Conservation (phyloP, 1,140 invertebrate genomes). For the Lerema accius region DNA sequence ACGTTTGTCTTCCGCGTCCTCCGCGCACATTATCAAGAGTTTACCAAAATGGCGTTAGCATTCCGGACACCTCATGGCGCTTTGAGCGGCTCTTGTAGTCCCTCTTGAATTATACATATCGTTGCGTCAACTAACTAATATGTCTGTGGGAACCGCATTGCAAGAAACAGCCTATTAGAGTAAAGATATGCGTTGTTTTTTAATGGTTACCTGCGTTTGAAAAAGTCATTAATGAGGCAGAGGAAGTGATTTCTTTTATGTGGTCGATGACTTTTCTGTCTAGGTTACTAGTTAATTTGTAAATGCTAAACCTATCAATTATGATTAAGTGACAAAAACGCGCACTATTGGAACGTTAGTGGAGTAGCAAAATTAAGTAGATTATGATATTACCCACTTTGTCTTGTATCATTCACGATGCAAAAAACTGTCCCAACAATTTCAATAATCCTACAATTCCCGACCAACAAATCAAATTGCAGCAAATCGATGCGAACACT, state of each 20-base stretch:
- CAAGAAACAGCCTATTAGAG: slow-evolving; percentile 19
- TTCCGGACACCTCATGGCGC: slow-evolving; percentile 48
- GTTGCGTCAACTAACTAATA: slow-evolving; percentile 43
- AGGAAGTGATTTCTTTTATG: background rate
- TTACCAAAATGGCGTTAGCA: slow-evolving; percentile 57
- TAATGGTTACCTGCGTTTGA: background rate
- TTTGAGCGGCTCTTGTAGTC: slow-evolving; percentile 46
- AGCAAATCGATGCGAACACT: background rate
- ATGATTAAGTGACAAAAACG: too few relatives aligned
- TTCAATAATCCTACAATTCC: too few relatives aligned
- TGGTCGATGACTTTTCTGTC: background rate
- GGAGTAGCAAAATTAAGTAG: too few relatives aligned
- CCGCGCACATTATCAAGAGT: slow-evolving; percentile 44
- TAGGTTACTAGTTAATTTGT: background rate
- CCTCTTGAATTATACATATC: slow-evolving; percentile 62
- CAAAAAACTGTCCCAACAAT: too few relatives aligned
- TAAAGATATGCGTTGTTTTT: background rate
- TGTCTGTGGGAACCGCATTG: slow-evolving; percentile 37
- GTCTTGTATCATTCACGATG: too few relatives aligned
- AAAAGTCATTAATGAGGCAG: background rate
- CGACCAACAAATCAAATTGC: too few relatives aligned
- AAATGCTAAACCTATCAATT: too few relatives aligned
- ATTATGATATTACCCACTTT: too few relatives aligned
- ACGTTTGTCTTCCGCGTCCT: slow-evolving; percentile 32
- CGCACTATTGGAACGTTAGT: too few relatives aligned